A percentile compares a stretch with the other conserved stretches of the same genome.
phyloP scores from a whole-genome alignment of 2,113 vertebrate species.

The Zapus hudsonius region DNA sequence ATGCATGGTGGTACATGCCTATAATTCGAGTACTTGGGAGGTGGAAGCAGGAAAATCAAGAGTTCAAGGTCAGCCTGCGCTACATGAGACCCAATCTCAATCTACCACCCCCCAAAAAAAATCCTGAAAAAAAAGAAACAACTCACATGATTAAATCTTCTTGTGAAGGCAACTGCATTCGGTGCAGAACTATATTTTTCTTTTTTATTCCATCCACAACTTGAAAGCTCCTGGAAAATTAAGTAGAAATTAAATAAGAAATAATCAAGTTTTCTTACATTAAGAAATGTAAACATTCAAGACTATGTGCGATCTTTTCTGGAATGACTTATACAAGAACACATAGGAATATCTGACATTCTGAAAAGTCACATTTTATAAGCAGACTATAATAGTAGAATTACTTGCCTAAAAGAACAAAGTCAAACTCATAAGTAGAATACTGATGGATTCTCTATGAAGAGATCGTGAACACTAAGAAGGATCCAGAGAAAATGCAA shows the following conservation, averaged over 20 bases:
- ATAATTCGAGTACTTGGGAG: background rate
- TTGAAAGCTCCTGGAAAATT: conserved; percentile 94
- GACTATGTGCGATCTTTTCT: background rate
- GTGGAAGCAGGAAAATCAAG: background rate
- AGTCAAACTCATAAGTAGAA: background rate
- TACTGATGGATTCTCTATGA: background rate
- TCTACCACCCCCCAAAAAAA: no score
- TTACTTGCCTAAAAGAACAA: background rate
- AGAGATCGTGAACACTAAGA: background rate
- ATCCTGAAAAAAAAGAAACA: background rate
- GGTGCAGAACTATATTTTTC: conserved; percentile 98
- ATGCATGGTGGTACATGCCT: background rate
- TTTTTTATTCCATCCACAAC: conserved; percentile 99
- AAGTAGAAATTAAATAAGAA: conserved; percentile 39
- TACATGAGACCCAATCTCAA: background rate
- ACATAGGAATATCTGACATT: background rate
- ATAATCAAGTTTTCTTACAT: conserved; percentile 15
- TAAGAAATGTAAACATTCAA: conserved; percentile 22
- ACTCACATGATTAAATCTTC: conserved; percentile 99
- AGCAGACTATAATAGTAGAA: background rate
- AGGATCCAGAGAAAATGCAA: background rate
- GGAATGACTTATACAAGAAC: background rate
- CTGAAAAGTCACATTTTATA: conserved; percentile 28
- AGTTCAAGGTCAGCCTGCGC: background rate
- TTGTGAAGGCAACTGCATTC: conserved; percentile 98